Evolutionary conservation across 2,113 vertebrate species (phyloP), one percentile per base, ranked within the genome.

Genomic region (Orientallactaga bullata): DNA sequence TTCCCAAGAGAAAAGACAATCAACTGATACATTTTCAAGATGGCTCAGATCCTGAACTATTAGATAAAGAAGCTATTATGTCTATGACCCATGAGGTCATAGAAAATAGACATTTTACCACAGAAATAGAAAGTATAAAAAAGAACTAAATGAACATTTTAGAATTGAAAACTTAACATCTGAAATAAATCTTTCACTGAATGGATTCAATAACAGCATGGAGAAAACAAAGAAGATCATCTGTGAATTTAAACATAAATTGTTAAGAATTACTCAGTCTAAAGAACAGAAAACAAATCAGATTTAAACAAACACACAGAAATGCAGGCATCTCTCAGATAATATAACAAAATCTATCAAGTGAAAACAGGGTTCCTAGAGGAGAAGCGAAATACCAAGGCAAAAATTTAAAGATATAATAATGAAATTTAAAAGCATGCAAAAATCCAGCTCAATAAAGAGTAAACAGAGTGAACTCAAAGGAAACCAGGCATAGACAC

Each of bases 101-200:
- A 18, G 0, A 85, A 88, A 93, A 42, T 5, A 69, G 2, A 28
- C 30, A 73, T 51, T 81, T 81, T 55, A 24, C 3, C 60, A 66
- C 51, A 71, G 37, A 91, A 63, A 20, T 37, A 81, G 28, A 61
- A 68, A 68, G 11, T 81, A 35, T 63, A 47, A 89, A 85, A 85
- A 42, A 88, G 55, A 91, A 47, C 6, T 26, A 91, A 88, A 47
- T 81, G 61, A 35, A 61, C 74, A 81, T n/a, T 69, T 93, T 71
- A 77, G 30, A 85, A 88, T 10, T 39, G 13, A 85, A 88, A 77
- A 66, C 89, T 51, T 37, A 88, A 61, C 35, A 81, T 55, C 17
- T 84, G 61, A 84, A 84, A 51, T 79, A 82, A 78, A 79, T 78
- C 66, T 58, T 35, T 88, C 24, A 42, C 18, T 10, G 51, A 84